A percentile compares a stretch with the other conserved stretches of the same genome.
phyloP scores from a whole-genome alignment of 2,113 vertebrate species.

The Erpornis zantholeuca region DNA sequence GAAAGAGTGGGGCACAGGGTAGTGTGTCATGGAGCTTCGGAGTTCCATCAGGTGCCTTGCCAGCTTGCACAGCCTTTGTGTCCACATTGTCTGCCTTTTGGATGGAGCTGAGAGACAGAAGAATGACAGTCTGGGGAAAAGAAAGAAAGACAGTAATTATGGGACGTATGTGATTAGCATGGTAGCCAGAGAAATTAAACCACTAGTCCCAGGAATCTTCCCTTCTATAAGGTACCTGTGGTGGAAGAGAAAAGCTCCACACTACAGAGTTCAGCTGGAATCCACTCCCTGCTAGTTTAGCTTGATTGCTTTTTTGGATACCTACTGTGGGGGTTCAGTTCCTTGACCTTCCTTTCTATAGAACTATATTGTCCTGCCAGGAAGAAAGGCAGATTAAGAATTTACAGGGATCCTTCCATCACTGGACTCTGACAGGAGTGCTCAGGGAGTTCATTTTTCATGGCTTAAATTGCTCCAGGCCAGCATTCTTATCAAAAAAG shows the following conservation, averaged over 20 bases:
- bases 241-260: conserved; percentile 82
- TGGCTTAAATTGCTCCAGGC: conserved; percentile 78
- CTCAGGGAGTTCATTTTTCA: conserved; percentile 82
- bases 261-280: conserved; percentile 82
- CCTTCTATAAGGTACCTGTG: conserved; percentile 79
- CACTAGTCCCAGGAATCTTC: conserved; percentile 88
- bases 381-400: conserved; percentile 87
- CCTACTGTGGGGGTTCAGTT: conserved; percentile 84
- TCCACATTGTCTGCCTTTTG: conserved; percentile 72
- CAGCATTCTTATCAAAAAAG: conserved; percentile 78
- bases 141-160: conserved; percentile 83
- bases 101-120: conserved; percentile 74
- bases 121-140: conserved; percentile 79
- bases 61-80: conserved; percentile 75
- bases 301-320: conserved; percentile 93
- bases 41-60: conserved; percentile 76
- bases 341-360: conserved; percentile 84
- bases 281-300: conserved; percentile 84
- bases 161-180: conserved; percentile 85
- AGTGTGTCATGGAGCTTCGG: conserved; percentile 10
- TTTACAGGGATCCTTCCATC: conserved; percentile 89
- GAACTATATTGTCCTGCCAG: conserved; percentile 78
- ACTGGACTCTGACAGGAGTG: conserved; percentile 79
- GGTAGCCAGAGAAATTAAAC: conserved; percentile 96
- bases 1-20: conserved; percentile 41